Base-by-base conservation (phyloP, 2,797 vertebrate genomes). In the Pseudochromis fuscus region DNA sequence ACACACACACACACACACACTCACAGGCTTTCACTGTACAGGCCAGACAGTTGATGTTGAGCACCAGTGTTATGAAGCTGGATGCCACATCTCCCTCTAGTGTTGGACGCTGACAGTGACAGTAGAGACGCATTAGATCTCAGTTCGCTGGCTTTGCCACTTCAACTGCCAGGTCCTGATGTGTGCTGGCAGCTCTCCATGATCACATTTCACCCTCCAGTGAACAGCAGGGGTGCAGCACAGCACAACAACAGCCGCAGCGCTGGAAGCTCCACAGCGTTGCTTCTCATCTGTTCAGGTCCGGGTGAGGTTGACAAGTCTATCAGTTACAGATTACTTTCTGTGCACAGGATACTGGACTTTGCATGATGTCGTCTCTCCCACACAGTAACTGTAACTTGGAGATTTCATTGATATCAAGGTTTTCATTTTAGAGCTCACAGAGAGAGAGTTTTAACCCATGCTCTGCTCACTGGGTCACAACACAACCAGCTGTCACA, bases 151-250 rank as follows among this genome's bases (percentile, higher is more conserved):
- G 81, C 48, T 55, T 82, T 75, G 51, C 82, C 57, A 55, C 86
- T 76, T 92, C 81, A 90, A 50, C 73, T 76, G 67, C 60, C 56
- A 58, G 77, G 69, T 73, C 77, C 84, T 90, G 88, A 90, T 91
- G 82, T 62, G 76, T 79, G 79, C 81, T 91, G 90, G 85, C 90
- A 92, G 86, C 83, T 67, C 89, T 88, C 88, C 78, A 82, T 90
- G 86, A 90, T 91, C 88, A 83, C 88, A 87, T 92, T 90, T 90
- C 86, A 91, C 74, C 84, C 88, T 80, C 77, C 86, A 83, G 75
- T 88, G 84, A 88, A 58, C 84, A 89, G 79, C 84, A 88, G 81
- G 79, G 86, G 78, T 83, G 89, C 23, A 85, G 75, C 76, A 21
- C 70, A 82, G 69, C 79, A 68, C 75, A 88, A 72, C 81, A 84